Evolutionary conservation across 2,113 vertebrate species (phyloP), one percentile per base, ranked within the genome.

Genomic region (Eidolon helvum): DNA sequence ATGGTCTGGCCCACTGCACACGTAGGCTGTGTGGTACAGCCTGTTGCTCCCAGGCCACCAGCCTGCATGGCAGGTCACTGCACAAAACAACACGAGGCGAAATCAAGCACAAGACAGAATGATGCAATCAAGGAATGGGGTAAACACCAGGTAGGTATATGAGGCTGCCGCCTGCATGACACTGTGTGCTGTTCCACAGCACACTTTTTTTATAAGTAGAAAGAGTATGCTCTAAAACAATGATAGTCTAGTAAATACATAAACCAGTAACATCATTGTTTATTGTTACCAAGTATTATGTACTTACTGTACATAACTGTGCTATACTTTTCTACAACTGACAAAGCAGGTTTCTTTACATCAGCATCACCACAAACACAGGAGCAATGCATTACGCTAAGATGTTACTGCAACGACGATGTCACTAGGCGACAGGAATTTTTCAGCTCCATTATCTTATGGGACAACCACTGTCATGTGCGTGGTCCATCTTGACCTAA

Each of bases 91-190:
- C 43, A 11, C 2, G 30, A n/a, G 30, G 1, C 19, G 1, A 50
- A 50, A 11, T 10, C 45, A 6, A 50, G 45, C 45, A 50, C 45
- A n/a, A n/a, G 28, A 22, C 1, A 33, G 33, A 77, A 53, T 3
- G 16, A 50, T 12, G 9, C 30, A 19, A n/a, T 21, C 45, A 3
- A 75, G 30, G 50, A 45, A 33, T 28, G 6, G 7, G 10, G 9
- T 53, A 5, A 50, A 53, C 10, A 30, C 8, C 1, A 77, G 28
- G 14, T 15, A 24, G 1, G 0, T n/a, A n/a, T n/a, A n/a, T 21
- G 18, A 50, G 72, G 45, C 45, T 77, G 45, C 4, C 11, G 16
- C 43, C 16, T 15, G 26, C 7, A 0, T 33, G 2, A 19, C 59
- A 28, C 9, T 28, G 43, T 16, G 5, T 9, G 33, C 72, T 10